Conservation (phyloP, 2,113 vertebrate genomes). For the Actenoides lindsayi region DNA sequence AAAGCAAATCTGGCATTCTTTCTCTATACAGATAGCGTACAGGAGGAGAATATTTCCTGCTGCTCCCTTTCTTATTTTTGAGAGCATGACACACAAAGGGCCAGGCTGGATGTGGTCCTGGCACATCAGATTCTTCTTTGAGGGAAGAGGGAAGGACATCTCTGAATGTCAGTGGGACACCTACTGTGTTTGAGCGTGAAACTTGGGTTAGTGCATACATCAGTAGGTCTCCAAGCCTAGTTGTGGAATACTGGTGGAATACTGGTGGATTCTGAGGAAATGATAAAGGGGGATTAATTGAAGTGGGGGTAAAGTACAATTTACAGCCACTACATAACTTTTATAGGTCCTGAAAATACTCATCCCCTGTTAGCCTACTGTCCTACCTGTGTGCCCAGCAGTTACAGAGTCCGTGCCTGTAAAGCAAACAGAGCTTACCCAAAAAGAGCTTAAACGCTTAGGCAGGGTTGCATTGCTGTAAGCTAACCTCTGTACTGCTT, state of each 20-base stretch:
- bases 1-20: neutral
- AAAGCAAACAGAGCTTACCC: neutral
- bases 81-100: neutral
- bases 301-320: neutral
- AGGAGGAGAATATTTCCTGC: neutral
- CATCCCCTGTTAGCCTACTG: neutral
- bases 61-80: neutral
- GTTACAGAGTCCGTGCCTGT: neutral
- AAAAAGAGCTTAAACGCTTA: neutral
- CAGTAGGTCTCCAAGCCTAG: neutral
- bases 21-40: neutral
- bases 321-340: slow-evolving; percentile 1
- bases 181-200: neutral
- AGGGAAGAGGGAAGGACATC: neutral
- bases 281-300: neutral
- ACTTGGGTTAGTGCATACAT: neutral
- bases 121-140: neutral
- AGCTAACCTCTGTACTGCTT: neutral
- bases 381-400: neutral
- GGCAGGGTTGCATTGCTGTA: neutral
- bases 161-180: neutral
- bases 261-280: neutral
- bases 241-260: neutral
- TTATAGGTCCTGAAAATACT: neutral
- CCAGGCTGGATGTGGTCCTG: neutral